Conservation (phyloP, 2,888 invertebrate genomes). For the Pheosia tremula region DNA sequence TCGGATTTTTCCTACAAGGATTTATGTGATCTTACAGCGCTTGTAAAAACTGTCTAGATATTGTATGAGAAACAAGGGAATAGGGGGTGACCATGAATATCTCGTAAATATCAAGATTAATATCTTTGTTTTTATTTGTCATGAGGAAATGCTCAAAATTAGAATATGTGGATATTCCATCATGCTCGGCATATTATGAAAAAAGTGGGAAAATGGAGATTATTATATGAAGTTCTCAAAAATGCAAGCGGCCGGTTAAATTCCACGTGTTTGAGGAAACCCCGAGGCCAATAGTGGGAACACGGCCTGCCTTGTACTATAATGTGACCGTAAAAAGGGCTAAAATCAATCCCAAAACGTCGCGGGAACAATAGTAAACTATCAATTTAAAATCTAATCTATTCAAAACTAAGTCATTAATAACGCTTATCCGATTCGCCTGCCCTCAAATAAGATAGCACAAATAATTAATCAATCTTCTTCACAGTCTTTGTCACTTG, state of each 20-base stretch:
- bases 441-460: background rate
- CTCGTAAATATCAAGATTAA: background rate
- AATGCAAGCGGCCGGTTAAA: too few relatives aligned
- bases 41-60: constrained; percentile 41
- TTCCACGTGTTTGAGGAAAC: too few relatives aligned
- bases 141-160: too few relatives aligned
- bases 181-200: too few relatives aligned
- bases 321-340: background rate
- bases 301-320: too few relatives aligned
- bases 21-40: constrained; percentile 37
- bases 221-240: too few relatives aligned
- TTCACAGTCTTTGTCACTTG: background rate
- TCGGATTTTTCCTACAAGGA: constrained; percentile 28
- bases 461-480: background rate
- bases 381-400: background rate
- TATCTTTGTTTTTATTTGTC: too few relatives aligned
- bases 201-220: too few relatives aligned
- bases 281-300: too few relatives aligned
- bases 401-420: background rate
- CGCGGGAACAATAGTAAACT: background rate
- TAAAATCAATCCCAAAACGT: background rate
- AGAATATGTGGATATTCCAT: too few relatives aligned
- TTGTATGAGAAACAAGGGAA: constrained; percentile 30
- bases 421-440: background rate
- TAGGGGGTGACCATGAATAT: constrained; percentile 8